These are phyloP conservation scores for Hirundichthys speculiger DNA, from an alignment of 2,113 vertebrate species.

Conservation along the genomic window DNA sequence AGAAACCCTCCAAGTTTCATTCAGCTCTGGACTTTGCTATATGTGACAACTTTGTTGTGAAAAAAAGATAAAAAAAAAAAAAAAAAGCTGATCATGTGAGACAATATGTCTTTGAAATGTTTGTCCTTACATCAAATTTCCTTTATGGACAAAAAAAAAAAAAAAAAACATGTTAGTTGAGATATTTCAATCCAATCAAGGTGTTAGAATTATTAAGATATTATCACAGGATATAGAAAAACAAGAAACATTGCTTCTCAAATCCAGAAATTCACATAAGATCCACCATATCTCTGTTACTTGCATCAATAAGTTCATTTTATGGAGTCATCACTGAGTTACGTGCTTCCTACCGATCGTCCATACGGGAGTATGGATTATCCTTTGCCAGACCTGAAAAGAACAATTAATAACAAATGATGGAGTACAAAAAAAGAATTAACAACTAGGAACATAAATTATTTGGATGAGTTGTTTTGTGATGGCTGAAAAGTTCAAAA, in stretches of 20 bases:
- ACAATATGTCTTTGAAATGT: neutral
- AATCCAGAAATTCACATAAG: conserved; percentile 31
- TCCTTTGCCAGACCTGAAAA: conserved; percentile 71
- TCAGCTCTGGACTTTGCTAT: neutral
- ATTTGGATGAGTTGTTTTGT: neutral
- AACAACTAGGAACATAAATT: neutral
- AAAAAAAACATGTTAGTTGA: conserved; percentile 7
- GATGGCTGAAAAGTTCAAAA: neutral
- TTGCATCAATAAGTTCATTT: conserved; percentile 31
- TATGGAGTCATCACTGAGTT: neutral
- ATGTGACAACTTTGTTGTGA: neutral
- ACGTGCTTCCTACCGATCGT: conserved; percentile 50
- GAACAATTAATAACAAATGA: neutral
- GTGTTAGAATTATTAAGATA: conserved; percentile 13
- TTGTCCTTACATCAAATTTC: conserved; percentile 3
- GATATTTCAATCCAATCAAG: conserved; percentile 6
- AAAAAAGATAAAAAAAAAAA: neutral
- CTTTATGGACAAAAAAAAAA: neutral
- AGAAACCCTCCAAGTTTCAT: conserved; percentile 9
- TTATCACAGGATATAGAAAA: neutral
- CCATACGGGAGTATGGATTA: conserved; percentile 73
- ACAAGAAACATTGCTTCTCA: neutral
- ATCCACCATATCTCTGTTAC: conserved; percentile 32
- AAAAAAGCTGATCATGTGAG: neutral
- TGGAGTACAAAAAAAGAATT: neutral